Evolutionary conservation across 1,140 invertebrate genomes (phyloP), one percentile per base, ranked within the genome.

Genomic region (Aphis gossypii): DNA sequence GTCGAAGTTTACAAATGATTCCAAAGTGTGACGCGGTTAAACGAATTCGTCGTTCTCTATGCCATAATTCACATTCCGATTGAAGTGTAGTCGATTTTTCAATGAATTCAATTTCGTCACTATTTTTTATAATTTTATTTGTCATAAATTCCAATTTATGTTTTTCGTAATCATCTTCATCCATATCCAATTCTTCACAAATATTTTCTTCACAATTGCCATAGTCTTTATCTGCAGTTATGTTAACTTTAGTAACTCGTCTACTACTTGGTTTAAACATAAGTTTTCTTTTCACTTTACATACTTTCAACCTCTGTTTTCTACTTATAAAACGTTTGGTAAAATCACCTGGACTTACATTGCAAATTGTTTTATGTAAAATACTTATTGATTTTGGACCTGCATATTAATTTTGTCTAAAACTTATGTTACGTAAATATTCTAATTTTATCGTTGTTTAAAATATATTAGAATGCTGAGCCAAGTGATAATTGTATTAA

Each of bases 151-250:
- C 30, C 41, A 44, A 25, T 44, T 84, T 84, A 18, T 44, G 41
- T 84, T 84, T 84, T 84, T 84, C 83, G 2, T 41, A 84, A 23
- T 44, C 41, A 84, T 44, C 41, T 44, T 84, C 83, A 84, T 41
- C 83, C 83, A 84, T 84, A 41, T 84, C 83, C 83, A 44, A 38
- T 82, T 82, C 35, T 82, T 82, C 21, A 83, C 82, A 83, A 83
- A 83, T 83, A 83, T 83, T 41, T 83, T 83, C 35, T 83, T 83
- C 83, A 25, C 38, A 44, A 23, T 54, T 54, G 20, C 51, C 3
- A 54, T 60, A 60, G 56, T 60, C 56, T 60, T 60, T 30, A 60
- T 60, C 56, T 60, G 56, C 56, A 60, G 56, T 0, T 60, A 60
- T 30, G 25, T 30, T 60, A 60, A 60, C 9, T 60, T 60, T 60